Evolutionary conservation across 2,113 vertebrate genomes (phyloP).

Genomic region (Craseonycteris thonglongyai): DNA sequence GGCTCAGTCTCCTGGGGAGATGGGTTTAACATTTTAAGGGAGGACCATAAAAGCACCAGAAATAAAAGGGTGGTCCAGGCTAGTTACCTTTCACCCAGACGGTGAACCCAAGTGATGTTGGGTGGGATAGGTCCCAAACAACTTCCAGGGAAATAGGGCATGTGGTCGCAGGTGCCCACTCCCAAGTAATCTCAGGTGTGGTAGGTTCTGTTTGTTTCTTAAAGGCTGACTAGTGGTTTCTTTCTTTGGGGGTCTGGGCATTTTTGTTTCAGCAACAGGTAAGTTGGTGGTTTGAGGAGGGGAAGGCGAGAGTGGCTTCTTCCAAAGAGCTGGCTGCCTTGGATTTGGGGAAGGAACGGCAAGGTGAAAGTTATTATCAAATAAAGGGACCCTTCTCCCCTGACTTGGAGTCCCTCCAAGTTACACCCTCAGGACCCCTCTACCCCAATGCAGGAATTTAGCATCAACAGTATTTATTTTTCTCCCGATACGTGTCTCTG

Average conservation of each 20-base stretch:
- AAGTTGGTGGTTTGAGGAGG: neutral
- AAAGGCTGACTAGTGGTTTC: neutral
- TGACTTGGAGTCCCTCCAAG: neutral
- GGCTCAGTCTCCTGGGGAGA: neutral
- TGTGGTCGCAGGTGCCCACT: neutral
- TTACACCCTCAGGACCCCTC: neutral
- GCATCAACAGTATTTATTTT: conserved; percentile 34
- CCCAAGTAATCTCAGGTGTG: conserved; percentile 32
- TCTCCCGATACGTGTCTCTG: neutral
- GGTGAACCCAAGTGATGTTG: neutral
- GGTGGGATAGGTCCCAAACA: neutral
- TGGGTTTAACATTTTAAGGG: neutral
- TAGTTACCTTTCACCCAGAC: neutral
- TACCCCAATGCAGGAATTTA: neutral
- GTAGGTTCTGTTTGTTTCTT: conserved; percentile 23
- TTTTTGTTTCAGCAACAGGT: conserved; percentile 45
- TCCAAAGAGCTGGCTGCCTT: conserved; percentile 21
- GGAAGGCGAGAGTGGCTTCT: conserved; percentile 10
- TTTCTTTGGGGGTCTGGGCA: conserved; percentile 32
- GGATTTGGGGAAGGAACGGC: neutral
- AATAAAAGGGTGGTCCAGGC: neutral
- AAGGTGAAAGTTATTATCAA: neutral
- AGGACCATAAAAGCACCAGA: neutral
- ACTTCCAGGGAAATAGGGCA: conserved; percentile 20
- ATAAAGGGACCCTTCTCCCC: neutral